Base-by-base conservation (phyloP, 2,797 vertebrate species). In the Eospalax fontanierii region DNA sequence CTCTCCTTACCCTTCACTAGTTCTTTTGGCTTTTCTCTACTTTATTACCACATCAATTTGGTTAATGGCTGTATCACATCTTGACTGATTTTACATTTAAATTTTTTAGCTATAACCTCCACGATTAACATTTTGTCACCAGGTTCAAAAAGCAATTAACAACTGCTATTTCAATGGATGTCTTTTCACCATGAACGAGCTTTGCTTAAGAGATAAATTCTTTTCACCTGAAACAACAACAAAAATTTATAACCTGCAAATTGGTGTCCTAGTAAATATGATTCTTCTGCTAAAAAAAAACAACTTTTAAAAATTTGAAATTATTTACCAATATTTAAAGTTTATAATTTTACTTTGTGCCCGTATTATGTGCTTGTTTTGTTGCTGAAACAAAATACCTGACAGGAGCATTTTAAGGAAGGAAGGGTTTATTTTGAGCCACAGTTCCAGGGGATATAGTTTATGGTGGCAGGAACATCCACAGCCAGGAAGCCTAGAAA, bases 261-360 rank as follows among this genome's bases (percentile, higher is more conserved):
- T 1, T 46, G 1, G 21, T 70, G 18, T 74, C 33, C 59, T 50
- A 74, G 59, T 0, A 81, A 30, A 88, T 54, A 70, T 68, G 10
- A 68, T 95, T 68, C n/a, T 6, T 80, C 85, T 50, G 33, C 18
- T 84, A 94, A 75, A 28, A 30, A 71, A 93, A 38, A 21, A 6
- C 3, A 6, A 30, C 40, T 30, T 91, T 83, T 30, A 21, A 38
- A 95, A 46, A 2, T 59, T 57, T 81, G 22, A 85, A 96, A 90
- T 82, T 85, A 66, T 93, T 87, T 92, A 65, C 14, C 12, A 78
- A 85, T 7, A 22, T 75, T 95, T 84, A 4, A 18, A 73, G 73
- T 9, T 54, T 54, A 14, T 54, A 54, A 15, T 14, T 87, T 75
- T 30, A 71, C 18, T 35, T 57, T 14, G 92, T 74, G 30, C 5